Percentiles rank a stretch among this genome's conserved stretches.
phyloP scores from a whole-genome alignment of 37 sponge, comb jelly and placozoan genomes.

The Crambe crambe region DNA sequence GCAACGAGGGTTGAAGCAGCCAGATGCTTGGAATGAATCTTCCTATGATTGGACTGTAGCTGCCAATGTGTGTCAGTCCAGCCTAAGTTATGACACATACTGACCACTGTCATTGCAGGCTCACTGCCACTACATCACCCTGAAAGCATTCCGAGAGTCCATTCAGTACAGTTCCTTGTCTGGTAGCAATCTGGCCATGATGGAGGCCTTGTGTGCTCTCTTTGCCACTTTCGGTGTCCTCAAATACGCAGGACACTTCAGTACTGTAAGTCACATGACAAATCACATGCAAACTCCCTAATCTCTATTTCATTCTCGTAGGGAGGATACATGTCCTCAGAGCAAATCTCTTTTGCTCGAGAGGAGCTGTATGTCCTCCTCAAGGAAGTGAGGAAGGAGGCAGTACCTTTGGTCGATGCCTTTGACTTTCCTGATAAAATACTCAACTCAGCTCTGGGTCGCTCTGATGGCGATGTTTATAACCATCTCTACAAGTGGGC shows the following conservation, averaged over 20 bases:
- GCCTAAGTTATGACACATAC: not conserved
- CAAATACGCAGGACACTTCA: conserved; percentile 55
- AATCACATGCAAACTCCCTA: not conserved
- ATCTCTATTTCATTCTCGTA: not conserved
- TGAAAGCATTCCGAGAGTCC: conserved; percentile 67
- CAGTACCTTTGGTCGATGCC: conserved; percentile 93
- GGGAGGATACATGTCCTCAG: conserved; percentile 52
- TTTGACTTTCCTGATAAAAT: conserved; percentile 83
- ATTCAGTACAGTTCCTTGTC: conserved; percentile 32
- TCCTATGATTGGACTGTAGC: conserved; percentile 64
- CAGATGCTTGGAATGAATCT: conserved; percentile 66
- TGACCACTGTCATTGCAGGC: conserved; percentile 48
- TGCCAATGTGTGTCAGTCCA: conserved; percentile 30
- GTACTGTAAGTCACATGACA: conserved; percentile 35
- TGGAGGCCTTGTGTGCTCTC: conserved; percentile 62
- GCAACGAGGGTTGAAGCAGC: conserved; percentile 42
- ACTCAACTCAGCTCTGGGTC: conserved; percentile 85
- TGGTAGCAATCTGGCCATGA: conserved; percentile 30
- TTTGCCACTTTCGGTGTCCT: conserved; percentile 60
- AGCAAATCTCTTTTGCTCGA: conserved; percentile 34
- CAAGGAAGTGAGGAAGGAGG: conserved; percentile 62
- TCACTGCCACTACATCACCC: conserved; percentile 74
- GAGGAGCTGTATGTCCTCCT: conserved; percentile 36
- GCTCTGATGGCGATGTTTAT: conserved; percentile 96
- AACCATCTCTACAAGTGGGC: conserved; percentile 85